phyloP scores from a whole-genome alignment of 2,888 invertebrate genomes.

The Erannis defoliaria region DNA sequence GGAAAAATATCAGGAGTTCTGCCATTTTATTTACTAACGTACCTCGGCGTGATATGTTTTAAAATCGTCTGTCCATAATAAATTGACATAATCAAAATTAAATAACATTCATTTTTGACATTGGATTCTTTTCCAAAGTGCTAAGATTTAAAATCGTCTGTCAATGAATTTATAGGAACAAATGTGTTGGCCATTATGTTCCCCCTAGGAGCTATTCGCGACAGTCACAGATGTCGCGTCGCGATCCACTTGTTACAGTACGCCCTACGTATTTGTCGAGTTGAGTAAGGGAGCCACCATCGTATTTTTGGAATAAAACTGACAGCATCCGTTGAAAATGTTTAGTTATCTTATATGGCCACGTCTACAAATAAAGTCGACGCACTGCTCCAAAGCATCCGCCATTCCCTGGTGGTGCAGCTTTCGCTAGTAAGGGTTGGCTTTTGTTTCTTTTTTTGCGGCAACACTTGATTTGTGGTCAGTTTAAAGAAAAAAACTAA shows the following conservation, averaged over 20 bases:
- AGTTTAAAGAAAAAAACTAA: not conserved
- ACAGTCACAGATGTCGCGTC: conserved; percentile 52
- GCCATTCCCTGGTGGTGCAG: conserved; percentile 29
- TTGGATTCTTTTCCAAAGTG: not conserved
- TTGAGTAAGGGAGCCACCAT: not conserved
- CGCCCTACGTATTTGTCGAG: not conserved
- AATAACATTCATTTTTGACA: not conserved
- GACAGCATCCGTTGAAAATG: not conserved
- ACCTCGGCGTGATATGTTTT: not conserved
- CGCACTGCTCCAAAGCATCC: conserved; percentile 28
- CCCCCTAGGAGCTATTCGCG: conserved; percentile 51
- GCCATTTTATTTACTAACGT: conserved; percentile 12
- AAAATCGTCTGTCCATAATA: not conserved
- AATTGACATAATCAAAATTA: not conserved
- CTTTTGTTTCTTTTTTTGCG: conserved; percentile 19
- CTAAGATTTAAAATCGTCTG: conserved; percentile 30
- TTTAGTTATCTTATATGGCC: not conserved
- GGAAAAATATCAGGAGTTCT: not conserved
- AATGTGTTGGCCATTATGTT: conserved; percentile 43
- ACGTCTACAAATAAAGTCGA: not conserved
- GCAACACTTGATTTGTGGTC: not conserved
- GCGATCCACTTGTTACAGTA: conserved; percentile 50
- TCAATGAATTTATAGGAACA: conserved; percentile 9
- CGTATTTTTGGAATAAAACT: not conserved
- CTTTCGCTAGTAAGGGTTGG: conserved; percentile 6